phyloP scores from a whole-genome alignment of 2,113 vertebrate species.

The Spea bombifrons region DNA sequence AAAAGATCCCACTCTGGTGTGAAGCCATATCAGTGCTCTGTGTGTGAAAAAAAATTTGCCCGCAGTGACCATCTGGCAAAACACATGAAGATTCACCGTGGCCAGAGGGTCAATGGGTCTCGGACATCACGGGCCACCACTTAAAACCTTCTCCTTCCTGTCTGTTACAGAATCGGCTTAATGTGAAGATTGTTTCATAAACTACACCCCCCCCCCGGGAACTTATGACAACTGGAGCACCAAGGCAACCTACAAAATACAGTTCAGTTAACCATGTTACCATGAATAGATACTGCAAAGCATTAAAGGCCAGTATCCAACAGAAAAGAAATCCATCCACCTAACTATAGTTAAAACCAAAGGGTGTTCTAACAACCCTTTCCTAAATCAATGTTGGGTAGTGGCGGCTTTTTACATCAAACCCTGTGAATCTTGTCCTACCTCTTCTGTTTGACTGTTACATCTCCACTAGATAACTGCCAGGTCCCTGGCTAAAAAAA shows the following conservation, averaged over 20 bases:
- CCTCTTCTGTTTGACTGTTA: constrained; percentile 32
- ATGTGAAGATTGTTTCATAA: constrained; percentile 19
- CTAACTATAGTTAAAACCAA: not conserved
- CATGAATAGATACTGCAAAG: too few relatives aligned
- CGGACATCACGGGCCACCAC: constrained; percentile 62
- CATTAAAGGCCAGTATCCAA: too few relatives aligned
- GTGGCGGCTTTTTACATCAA: not conserved
- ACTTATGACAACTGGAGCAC: not conserved
- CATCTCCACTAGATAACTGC: not conserved
- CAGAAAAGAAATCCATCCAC: not conserved
- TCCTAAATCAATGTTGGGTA: not conserved
- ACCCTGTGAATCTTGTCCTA: constrained; percentile 27
- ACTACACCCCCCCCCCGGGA: not conserved
- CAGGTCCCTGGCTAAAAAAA: not conserved
- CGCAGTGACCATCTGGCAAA: constrained; percentile 84
- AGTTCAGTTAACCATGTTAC: too few relatives aligned
- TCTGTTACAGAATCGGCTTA: not conserved
- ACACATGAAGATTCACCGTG: constrained; percentile 80
- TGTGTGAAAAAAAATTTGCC: constrained; percentile 83
- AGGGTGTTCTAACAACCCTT: not conserved
- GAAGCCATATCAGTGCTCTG: constrained; percentile 76
- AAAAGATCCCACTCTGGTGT: constrained; percentile 82
- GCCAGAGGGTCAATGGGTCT: constrained; percentile 65
- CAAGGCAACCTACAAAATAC: not conserved
- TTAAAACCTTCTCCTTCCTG: constrained; percentile 49